A percentile compares a stretch with the other conserved stretches of the same genome.
Evolutionary conservation across 2,888 invertebrate species (phyloP).

Genomic region (Dinocampus coccinellae): DNA sequence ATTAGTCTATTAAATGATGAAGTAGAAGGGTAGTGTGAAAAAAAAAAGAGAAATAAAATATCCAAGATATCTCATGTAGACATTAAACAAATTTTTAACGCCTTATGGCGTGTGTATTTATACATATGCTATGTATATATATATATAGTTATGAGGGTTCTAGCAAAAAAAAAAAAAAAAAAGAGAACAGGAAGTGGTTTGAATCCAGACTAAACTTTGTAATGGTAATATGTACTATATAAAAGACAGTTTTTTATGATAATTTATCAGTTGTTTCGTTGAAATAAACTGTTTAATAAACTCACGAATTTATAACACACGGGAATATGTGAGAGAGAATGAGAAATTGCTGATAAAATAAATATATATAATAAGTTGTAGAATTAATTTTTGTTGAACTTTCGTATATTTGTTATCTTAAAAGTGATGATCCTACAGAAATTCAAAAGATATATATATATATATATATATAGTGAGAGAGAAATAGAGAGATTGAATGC

Average conservation of each 20-base stretch:
- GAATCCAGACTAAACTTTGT: constrained; percentile 49
- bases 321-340: not conserved
- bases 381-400: no score
- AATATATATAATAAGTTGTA: not conserved
- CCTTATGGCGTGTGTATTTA: constrained; percentile 36
- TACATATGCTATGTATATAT: constrained; percentile 28
- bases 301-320: not conserved
- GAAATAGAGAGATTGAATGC: constrained; percentile 33
- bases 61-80: not conserved
- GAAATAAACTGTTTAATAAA: constrained; percentile 23
- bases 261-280: constrained; percentile 43
- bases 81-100: constrained; percentile 21
- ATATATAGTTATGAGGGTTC: constrained; percentile 33
- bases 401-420: constrained; percentile 67
- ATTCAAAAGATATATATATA: not conserved
- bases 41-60: not conserved
- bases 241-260: constrained; percentile 49
- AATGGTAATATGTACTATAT: constrained; percentile 28
- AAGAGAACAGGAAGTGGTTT: constrained; percentile 47
- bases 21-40: not conserved
- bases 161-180: constrained; percentile 6
- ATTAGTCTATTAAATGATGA: no score
- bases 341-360: not conserved
- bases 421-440: constrained; percentile 65
- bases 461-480: no score